A percentile compares a stretch with the other conserved stretches of the same genome.
phyloP scores from a whole-genome alignment of 2,888 invertebrate species.

The Gymnosoma rotundatum region DNA sequence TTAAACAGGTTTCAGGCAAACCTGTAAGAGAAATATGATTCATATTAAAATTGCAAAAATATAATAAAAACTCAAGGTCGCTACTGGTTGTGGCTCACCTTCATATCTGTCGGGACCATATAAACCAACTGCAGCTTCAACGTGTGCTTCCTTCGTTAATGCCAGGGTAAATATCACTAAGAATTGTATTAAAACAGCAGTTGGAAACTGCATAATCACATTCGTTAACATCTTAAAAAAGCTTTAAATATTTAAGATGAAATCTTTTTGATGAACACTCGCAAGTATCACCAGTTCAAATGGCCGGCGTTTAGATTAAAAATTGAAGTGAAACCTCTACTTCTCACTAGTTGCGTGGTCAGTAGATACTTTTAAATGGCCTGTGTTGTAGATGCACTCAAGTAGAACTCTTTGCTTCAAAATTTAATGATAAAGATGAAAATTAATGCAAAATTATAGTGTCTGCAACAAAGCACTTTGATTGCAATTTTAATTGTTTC shows the following conservation, averaged over 20 bases:
- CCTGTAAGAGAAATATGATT: conserved; percentile 67
- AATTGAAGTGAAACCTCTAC: conserved; percentile 34
- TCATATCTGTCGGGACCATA: conserved; percentile 72
- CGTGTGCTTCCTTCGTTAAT: conserved; percentile 33
- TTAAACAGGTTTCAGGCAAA: conserved; percentile 85
- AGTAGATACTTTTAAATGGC: conserved; percentile 48
- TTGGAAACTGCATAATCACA: conserved; percentile 44
- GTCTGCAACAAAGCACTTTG: conserved; percentile 44
- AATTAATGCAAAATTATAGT: conserved; percentile 63
- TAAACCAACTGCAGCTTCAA: conserved; percentile 68
- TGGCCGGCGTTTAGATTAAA: background rate
- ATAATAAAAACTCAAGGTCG: conserved; percentile 30
- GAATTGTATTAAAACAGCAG: conserved; percentile 50
- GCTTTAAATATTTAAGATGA: conserved; percentile 19
- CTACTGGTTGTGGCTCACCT: conserved; percentile 49
- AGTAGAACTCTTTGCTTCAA: conserved; percentile 57
- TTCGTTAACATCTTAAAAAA: conserved; percentile 9
- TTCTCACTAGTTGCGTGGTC: conserved; percentile 67
- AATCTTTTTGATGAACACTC: conserved; percentile 23
- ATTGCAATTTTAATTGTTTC: conserved; percentile 64
- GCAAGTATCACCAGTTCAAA: background rate
- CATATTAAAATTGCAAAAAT: background rate
- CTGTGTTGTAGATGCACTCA: conserved; percentile 44
- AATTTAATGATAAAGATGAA: conserved; percentile 56
- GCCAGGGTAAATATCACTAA: conserved; percentile 49